Evolutionary conservation across 1,140 invertebrate species (phyloP), one percentile per base, ranked within the genome.

Genomic region (Sinonovacula constricta): DNA sequence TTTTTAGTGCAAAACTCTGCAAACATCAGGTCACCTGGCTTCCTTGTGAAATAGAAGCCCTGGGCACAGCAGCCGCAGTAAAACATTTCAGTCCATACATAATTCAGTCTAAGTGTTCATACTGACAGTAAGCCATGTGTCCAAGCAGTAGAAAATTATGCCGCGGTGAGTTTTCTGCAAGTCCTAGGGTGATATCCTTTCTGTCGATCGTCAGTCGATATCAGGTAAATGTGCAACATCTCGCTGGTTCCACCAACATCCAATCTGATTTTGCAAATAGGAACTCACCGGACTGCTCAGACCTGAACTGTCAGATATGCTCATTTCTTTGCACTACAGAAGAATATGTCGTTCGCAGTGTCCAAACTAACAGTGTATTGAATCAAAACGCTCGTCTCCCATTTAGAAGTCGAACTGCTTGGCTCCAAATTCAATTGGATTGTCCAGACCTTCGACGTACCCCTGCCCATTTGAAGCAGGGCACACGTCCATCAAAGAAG

Each of bases 61-160:
- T 67, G n/a, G 39, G 65, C 24, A 68, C 22, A 26, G 24, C 2
- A 45, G 33, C 36, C 15, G 39, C 53, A 59, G 62, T 79, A 1
- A 85, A 81, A 56, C 80, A 83, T 66, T 82, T 83, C 49, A 75
- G 56, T 28, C 72, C 72, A 39, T 84, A 69, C 31, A 72, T 76
- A 12, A 70, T 82, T 14, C 75, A 80, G 33, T 81, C 72, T n/a
- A 24, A 0, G 0, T 30, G 56, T 82, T 10, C 57, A 82, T 15
- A 84, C 83, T 30, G 78, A 84, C 63, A 82, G 78, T 79, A 65
- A 78, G 31, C 70, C 75, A 18, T 81, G 82, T 24, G 79, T 79
- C 3, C 74, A 79, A 33, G 72, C 79, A 0, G 36, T 62, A 30
- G 10, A 57, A 83, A 81, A 60, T 28, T 81, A 7, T 75, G 54